Conservation (phyloP, 2,113 vertebrate species). For the Plecotus auritus region DNA sequence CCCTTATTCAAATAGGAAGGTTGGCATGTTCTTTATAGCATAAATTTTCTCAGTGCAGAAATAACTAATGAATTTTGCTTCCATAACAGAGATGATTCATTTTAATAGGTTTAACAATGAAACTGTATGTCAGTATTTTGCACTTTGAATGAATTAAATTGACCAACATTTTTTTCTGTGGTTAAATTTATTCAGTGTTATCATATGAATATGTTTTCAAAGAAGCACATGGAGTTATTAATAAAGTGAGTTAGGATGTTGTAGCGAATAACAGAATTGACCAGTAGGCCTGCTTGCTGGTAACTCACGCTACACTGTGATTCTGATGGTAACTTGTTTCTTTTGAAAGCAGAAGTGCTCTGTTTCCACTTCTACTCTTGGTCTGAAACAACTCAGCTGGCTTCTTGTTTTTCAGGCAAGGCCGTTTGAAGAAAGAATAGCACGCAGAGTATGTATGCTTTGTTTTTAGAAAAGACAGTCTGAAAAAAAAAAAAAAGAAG, state of each 20-base stretch:
- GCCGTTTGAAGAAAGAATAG: conserved; percentile 20
- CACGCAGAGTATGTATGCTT: background rate
- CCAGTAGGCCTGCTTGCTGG: conserved; percentile 40
- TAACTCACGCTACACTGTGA: background rate
- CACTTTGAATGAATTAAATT: conserved; percentile 38
- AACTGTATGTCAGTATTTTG: background rate
- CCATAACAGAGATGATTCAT: background rate
- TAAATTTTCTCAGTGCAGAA: conserved; percentile 25
- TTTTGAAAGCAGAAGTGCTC: conserved; percentile 56
- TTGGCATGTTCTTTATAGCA: background rate
- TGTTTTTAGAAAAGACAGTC: background rate
- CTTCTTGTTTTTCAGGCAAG: conserved; percentile 58
- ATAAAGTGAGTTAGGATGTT: background rate
- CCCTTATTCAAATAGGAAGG: conserved; percentile 1
- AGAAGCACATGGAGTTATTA: conserved; percentile 22
- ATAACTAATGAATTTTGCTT: background rate
- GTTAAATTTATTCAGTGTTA: background rate
- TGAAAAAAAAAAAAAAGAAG: conserved; percentile 37
- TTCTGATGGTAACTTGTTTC: conserved; percentile 1
- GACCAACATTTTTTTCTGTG: conserved; percentile 46
- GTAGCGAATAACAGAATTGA: conserved; percentile 32
- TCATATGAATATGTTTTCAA: background rate
- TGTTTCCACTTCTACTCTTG: conserved; percentile 49
- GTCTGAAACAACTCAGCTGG: conserved; percentile 6
- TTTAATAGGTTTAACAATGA: conserved; percentile 34